These are phyloP conservation scores for Pitta sordida DNA, from an alignment of 2,113 vertebrate genomes.

Conservation along the genomic window DNA sequence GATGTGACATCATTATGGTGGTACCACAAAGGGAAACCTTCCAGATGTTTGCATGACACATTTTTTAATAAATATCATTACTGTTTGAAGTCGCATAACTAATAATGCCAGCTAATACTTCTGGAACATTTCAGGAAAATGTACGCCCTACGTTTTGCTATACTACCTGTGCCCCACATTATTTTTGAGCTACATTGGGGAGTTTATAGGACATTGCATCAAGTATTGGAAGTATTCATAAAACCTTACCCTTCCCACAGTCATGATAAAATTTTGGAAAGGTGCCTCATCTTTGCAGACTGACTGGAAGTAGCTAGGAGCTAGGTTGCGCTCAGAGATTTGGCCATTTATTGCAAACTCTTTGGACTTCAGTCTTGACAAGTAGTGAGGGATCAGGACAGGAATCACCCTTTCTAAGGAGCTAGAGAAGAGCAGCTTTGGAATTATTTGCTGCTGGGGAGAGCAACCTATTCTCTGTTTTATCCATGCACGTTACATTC, in stretches of 20 bases:
- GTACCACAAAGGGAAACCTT: not conserved
- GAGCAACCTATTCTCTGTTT: not conserved
- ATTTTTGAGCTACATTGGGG: not conserved
- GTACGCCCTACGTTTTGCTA: fast-evolving
- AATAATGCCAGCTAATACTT: not conserved
- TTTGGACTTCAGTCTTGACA: not conserved
- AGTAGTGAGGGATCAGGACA: not conserved
- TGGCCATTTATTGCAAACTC: not conserved
- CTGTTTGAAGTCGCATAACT: not conserved
- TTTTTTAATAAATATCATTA: not conserved
- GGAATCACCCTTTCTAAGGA: not conserved
- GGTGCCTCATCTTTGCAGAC: not conserved
- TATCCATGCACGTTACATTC: not conserved
- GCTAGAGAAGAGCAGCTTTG: not conserved
- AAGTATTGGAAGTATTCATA: not conserved
- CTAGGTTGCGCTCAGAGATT: not conserved
- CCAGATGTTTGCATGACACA: not conserved
- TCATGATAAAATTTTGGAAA: not conserved
- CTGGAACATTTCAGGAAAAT: not conserved
- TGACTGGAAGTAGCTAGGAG: not conserved
- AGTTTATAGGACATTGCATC: not conserved
- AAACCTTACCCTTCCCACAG: not conserved
- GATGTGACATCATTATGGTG: not conserved
- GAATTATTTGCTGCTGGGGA: not conserved
- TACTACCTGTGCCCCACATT: not conserved